Base-by-base conservation (phyloP, 2,888 invertebrate species). In the Heliconius ethilla region DNA sequence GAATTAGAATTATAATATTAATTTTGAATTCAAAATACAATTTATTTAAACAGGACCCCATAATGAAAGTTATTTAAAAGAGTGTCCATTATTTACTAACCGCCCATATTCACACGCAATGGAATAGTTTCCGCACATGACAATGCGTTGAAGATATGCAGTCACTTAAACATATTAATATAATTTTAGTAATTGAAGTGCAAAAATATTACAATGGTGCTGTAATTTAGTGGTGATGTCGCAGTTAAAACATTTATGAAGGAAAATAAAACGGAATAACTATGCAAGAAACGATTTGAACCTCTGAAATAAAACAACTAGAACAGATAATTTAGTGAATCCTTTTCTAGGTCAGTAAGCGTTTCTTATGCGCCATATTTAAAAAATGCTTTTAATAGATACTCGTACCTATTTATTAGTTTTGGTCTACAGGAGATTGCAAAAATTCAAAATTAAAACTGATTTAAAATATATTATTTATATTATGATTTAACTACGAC, bases 61-160 rank as follows among this genome's bases (percentile, higher is more conserved):
- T 25, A 18, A 65, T 63, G 37, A 65, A 63, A 33, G 51, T 70
- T 37, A 37, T 76, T 76, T 65, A 55, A 75, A 70, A 76, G 18
- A 63, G 25, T 76, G 55, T 9, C 7, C 22, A 55, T 59, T 55
- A 40, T 75, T 76, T 51, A 66, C 37, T 76, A 65, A 3, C 45
- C 22, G 13, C 55, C 25, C 18, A 72, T 33, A 45, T 70, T 70
- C 25, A 70, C 70, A 76, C 59, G 70, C 63, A n/a, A 76, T 70
- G 76, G 51, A 70, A 51, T 63, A 27, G 51, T 51, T 76, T 40
- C 29, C 45, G 29, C 25, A 70, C 62, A 63, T 29, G n/a, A 29
- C 51, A n/a, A 76, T 33, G 55, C 70, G 13, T 55, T 51, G 29
- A 7, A 40, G 6, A 55, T 72, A n/a, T 72, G 22, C 29, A 72